These are phyloP conservation scores for Ectobius pallidus DNA, from an alignment of 2,888 invertebrate genomes.

Conservation along the genomic window DNA sequence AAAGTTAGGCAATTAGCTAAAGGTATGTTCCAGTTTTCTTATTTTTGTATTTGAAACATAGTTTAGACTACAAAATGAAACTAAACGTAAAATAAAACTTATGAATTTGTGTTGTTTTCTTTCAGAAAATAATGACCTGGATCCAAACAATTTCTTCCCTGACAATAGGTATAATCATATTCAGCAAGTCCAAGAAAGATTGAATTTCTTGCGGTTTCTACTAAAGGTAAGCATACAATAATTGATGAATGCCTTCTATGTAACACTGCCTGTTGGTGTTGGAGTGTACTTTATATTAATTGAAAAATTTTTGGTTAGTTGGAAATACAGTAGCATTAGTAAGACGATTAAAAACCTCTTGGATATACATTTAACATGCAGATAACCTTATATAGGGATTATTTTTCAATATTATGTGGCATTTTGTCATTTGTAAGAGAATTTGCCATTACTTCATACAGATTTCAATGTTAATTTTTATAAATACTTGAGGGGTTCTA, in stretches of 20 bases:
- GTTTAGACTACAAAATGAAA: not conserved
- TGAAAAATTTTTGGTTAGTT: too few species aligned
- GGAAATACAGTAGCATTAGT: too few species aligned
- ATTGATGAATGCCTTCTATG: not conserved
- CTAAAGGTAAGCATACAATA: constrained; percentile 63
- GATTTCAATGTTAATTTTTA: too few species aligned
- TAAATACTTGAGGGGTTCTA: too few species aligned
- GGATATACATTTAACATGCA: too few species aligned
- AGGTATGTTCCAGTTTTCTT: constrained; percentile 52
- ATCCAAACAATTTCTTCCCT: constrained; percentile 77
- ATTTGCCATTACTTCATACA: too few species aligned
- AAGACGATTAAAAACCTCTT: too few species aligned
- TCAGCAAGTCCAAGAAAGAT: constrained; percentile 90
- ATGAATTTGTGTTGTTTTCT: constrained; percentile 43
- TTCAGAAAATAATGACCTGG: constrained; percentile 74
- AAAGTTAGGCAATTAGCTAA: constrained; percentile 72
- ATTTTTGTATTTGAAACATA: not conserved
- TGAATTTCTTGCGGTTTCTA: constrained; percentile 90
- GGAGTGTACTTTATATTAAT: too few species aligned
- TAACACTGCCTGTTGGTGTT: too few species aligned
- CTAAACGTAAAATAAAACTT: not conserved
- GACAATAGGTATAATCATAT: constrained; percentile 92
- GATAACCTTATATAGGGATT: too few species aligned
- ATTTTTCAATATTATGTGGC: too few species aligned
- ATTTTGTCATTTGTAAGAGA: too few species aligned